phyloP scores from a whole-genome alignment of 2,888 invertebrate genomes.

The Trachelus iudaicus region DNA sequence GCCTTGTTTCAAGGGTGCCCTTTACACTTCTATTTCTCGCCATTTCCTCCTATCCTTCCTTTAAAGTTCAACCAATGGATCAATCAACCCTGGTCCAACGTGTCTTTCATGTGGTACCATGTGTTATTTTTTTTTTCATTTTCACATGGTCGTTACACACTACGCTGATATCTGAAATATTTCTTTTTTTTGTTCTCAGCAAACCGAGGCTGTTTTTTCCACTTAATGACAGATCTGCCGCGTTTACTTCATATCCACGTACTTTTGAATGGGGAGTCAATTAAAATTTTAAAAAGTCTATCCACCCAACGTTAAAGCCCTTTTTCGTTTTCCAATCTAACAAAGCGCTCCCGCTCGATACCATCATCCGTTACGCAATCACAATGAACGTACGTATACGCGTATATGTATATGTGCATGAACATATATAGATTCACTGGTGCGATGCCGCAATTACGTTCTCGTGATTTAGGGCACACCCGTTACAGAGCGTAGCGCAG shows the following conservation, averaged over 20 bases:
- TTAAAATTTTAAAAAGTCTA: not conserved
- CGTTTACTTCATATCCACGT: not conserved
- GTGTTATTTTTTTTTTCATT: not conserved
- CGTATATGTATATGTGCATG: not conserved
- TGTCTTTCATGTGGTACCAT: not conserved
- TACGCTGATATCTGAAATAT: not conserved
- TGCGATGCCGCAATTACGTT: conserved; percentile 51
- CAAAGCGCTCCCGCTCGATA: conserved; percentile 39
- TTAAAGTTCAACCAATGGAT: conserved; percentile 1
- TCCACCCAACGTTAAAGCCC: not conserved
- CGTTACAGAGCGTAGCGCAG: conserved; percentile 47
- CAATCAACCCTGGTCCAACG: not conserved
- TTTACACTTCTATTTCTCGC: conserved; percentile 33
- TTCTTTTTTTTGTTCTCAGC: not conserved
- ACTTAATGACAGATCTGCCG: not conserved
- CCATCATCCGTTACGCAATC: conserved; percentile 16
- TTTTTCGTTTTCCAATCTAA: conserved; percentile 3
- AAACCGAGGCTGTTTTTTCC: not conserved
- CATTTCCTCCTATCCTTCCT: conserved; percentile 20
- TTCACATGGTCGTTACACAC: not conserved
- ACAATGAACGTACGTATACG: not conserved
- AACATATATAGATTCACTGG: conserved; percentile 37
- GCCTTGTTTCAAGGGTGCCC: conserved; percentile 55
- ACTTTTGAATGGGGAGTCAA: not conserved
- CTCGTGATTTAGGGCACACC: conserved; percentile 49